phyloP scores from a whole-genome alignment of 2,797 vertebrate species.

The Manis crassicaudata region DNA sequence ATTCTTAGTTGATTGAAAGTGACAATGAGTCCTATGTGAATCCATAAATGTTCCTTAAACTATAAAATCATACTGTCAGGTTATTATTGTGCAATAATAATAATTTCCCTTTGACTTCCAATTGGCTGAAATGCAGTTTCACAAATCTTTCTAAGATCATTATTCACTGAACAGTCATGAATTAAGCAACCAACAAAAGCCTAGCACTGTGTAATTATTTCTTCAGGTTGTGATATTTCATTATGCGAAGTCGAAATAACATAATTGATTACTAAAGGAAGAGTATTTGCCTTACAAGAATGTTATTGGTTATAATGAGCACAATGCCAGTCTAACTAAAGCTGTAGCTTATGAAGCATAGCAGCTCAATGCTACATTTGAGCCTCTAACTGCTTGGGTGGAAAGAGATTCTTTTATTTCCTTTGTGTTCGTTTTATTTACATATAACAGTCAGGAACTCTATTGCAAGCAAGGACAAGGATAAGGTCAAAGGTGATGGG shows the following conservation, averaged over 20 bases:
- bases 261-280: neutral
- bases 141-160: constrained; percentile 16
- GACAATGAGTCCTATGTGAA: constrained; percentile 22
- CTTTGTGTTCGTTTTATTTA: neutral
- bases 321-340: neutral
- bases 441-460: neutral
- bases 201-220: neutral
- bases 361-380: neutral
- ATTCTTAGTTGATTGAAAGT: constrained; percentile 49
- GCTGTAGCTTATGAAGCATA: neutral
- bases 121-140: constrained; percentile 4
- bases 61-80: neutral
- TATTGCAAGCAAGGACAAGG: neutral
- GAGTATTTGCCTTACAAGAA: neutral
- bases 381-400: neutral
- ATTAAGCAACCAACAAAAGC: neutral
- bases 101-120: constrained; percentile 49
- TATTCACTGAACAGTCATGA: constrained; percentile 28
- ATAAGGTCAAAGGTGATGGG: neutral
- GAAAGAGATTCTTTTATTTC: neutral
- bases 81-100: constrained; percentile 49
- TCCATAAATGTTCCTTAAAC: constrained; percentile 12
- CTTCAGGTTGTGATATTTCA: constrained; percentile 37
- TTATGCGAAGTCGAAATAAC: neutral
- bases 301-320: neutral